These are phyloP conservation scores for Drosophila aldrichi DNA, from an alignment of 2,888 invertebrate genomes.

Conservation along the genomic window DNA sequence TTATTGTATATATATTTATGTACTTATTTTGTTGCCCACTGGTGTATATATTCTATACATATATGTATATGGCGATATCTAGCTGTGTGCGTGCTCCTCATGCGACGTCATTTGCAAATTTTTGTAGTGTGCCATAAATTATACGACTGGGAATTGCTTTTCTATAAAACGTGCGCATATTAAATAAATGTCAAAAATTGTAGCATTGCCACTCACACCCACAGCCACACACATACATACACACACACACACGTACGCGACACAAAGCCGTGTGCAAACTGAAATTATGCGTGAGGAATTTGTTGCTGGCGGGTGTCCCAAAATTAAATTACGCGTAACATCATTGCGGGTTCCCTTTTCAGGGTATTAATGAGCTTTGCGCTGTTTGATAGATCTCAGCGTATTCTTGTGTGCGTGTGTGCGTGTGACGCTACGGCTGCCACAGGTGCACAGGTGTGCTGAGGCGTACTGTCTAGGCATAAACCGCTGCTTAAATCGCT, in stretches of 20 bases:
- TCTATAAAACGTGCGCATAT: conserved; percentile 82
- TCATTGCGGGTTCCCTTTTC: conserved; percentile 68
- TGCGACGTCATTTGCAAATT: conserved; percentile 72
- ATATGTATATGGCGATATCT: conserved; percentile 12
- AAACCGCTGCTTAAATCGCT: conserved; percentile 36
- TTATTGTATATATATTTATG: too few relatives aligned
- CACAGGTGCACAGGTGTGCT: conserved; percentile 44
- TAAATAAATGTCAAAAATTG: conserved; percentile 80
- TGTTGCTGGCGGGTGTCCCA: conserved; percentile 56
- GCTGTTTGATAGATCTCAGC: conserved; percentile 62
- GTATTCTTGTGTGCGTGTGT: neutral
- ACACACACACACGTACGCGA: conserved; percentile 29
- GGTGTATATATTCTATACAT: conserved; percentile 1
- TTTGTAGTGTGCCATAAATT: conserved; percentile 81
- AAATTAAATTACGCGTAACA: conserved; percentile 81
- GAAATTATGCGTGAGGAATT: conserved; percentile 71
- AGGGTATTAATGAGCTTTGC: conserved; percentile 76
- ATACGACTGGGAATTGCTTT: conserved; percentile 81
- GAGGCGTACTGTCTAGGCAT: conserved; percentile 39
- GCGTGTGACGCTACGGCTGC: neutral
- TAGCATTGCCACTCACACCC: conserved; percentile 45
- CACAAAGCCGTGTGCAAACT: conserved; percentile 43
- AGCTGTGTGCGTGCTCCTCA: conserved; percentile 26
- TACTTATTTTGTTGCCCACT: neutral
- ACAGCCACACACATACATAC: conserved; percentile 2